Evolutionary conservation across 2,113 vertebrate species (phyloP).

Genomic region (Pteronura brasiliensis): DNA sequence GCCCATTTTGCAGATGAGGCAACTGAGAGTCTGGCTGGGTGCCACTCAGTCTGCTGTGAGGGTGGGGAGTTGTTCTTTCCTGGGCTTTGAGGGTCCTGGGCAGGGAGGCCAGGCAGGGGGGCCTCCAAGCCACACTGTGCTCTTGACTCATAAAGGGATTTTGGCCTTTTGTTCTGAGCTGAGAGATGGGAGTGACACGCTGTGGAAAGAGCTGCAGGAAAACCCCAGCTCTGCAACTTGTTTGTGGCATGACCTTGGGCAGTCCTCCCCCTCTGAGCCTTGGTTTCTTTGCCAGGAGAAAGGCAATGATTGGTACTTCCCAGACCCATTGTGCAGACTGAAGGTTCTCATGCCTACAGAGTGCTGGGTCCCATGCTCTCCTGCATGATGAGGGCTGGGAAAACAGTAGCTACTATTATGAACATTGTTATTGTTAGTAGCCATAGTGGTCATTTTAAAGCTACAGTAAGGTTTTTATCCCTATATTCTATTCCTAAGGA

Average conservation of each 20-base stretch:
- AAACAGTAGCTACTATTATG: background rate
- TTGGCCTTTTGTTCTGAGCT: background rate
- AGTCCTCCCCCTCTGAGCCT: background rate
- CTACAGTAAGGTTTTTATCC: background rate
- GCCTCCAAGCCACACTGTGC: background rate
- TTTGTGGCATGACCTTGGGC: background rate
- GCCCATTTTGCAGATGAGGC: background rate
- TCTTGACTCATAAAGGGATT: background rate
- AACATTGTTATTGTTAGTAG: background rate
- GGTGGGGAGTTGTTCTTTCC: background rate
- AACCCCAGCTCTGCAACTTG: background rate
- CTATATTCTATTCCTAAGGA: background rate
- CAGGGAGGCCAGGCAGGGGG: background rate
- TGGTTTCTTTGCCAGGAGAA: background rate
- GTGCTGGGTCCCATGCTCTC: fast-evolving
- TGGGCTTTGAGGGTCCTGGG: background rate
- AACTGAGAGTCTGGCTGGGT: background rate
- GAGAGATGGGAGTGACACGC: background rate
- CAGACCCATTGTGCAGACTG: fast-evolving
- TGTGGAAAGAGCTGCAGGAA: background rate
- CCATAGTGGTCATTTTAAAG: background rate
- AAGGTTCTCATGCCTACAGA: no score
- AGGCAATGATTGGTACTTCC: background rate
- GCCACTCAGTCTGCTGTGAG: background rate
- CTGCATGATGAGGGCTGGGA: background rate